phyloP scores from a whole-genome alignment of 1,140 invertebrate genomes.

The Ceratina calcarata region DNA sequence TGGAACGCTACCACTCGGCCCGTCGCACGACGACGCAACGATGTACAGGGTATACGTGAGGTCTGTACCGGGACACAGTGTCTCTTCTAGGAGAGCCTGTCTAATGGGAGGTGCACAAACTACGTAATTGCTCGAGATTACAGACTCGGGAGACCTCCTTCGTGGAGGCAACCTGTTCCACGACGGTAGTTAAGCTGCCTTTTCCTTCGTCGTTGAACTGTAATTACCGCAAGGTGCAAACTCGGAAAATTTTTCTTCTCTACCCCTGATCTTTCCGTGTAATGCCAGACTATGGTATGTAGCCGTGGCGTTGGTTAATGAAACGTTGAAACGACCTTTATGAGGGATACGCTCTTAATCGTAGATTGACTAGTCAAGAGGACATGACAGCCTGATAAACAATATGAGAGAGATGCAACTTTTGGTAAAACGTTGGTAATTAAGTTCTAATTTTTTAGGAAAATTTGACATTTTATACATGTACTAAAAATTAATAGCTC shows the following conservation, averaged over 20 bases:
- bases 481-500: too few relatives aligned
- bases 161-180: constrained; percentile 43
- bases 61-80: constrained; percentile 21
- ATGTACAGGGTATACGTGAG: background rate
- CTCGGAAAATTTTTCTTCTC: constrained; percentile 67
- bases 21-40: constrained; percentile 7
- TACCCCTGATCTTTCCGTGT: constrained; percentile 44
- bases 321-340: background rate
- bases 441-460: too few relatives aligned
- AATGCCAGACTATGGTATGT: constrained; percentile 58
- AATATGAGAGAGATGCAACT: too few relatives aligned
- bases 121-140: constrained; percentile 71
- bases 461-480: too few relatives aligned
- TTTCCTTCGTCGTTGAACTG: constrained; percentile 46
- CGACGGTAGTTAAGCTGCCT: constrained; percentile 54
- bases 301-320: constrained; percentile 36
- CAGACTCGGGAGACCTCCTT: constrained; percentile 62
- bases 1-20: constrained; percentile 6
- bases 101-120: constrained; percentile 66
- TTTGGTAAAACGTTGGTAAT: background rate
- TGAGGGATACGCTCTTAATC: background rate
- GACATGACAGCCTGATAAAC: background rate
- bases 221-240: constrained; percentile 76
- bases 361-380: constrained; percentile 6
- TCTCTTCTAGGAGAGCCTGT: constrained; percentile 38